A percentile compares a stretch with the other conserved stretches of the same genome.
Conservation (phyloP, 2,888 invertebrate genomes). For the Agriopis aurantiaria region DNA sequence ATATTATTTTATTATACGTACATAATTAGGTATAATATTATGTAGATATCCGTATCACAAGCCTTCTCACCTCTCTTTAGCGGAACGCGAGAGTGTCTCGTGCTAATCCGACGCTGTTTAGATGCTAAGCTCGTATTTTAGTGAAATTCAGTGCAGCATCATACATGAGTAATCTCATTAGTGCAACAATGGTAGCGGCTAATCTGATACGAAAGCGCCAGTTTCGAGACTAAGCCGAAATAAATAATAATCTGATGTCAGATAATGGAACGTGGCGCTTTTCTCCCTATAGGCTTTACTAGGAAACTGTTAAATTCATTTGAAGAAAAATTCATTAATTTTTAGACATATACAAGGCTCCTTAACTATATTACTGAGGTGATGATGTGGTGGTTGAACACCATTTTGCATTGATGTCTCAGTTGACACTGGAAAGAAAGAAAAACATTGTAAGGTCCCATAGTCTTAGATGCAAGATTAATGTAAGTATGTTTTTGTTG, state of each 20-base stretch:
- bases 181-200: conserved; percentile 68
- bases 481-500: too few relatives aligned
- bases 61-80: conserved; percentile 11
- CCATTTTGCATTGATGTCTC: too few relatives aligned
- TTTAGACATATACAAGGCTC: neutral
- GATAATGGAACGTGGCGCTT: conserved; percentile 48
- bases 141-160: conserved; percentile 68
- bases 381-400: neutral
- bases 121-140: conserved; percentile 69
- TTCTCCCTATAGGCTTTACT: conserved; percentile 34
- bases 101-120: conserved; percentile 62
- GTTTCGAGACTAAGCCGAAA: conserved; percentile 52
- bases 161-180: conserved; percentile 74
- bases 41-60: neutral
- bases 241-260: conserved; percentile 54
- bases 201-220: conserved; percentile 64
- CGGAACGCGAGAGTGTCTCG: conserved; percentile 37
- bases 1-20: neutral
- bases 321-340: neutral
- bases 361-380: neutral
- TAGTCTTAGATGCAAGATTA: too few relatives aligned
- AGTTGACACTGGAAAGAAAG: too few relatives aligned
- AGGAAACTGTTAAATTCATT: conserved; percentile 12
- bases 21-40: neutral
- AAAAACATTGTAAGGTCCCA: neutral